Conservation (phyloP, 2,797 vertebrate genomes). For the Gymnothorax reevesii region DNA sequence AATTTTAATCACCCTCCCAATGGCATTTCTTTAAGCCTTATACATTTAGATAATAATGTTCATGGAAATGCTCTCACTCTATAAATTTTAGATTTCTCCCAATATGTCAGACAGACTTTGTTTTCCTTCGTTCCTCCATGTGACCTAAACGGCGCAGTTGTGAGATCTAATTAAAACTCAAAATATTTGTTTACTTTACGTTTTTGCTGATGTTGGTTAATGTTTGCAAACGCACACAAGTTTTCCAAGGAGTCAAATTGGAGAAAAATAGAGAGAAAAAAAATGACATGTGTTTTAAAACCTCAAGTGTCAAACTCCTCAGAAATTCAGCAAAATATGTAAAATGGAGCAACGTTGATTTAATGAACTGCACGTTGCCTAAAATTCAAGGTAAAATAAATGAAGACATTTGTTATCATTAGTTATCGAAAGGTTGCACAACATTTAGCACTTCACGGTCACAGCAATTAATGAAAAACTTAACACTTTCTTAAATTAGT, state of each 20-base stretch:
- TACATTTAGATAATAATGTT: constrained; percentile 91
- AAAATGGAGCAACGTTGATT: background rate
- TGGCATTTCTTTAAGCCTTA: constrained; percentile 79
- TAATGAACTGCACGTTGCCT: background rate
- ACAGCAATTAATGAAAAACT: background rate
- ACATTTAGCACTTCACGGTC: background rate
- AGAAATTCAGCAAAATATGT: background rate
- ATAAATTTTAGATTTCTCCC: constrained; percentile 98
- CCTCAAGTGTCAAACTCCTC: background rate
- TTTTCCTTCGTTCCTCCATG: constrained; percentile 66
- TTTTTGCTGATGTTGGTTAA: background rate
- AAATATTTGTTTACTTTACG: constrained; percentile 62
- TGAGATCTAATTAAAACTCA: constrained; percentile 79
- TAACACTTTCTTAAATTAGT: background rate
- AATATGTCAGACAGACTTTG: constrained; percentile 64
- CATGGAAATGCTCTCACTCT: constrained; percentile 92
- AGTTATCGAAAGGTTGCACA: background rate
- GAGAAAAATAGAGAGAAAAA: background rate
- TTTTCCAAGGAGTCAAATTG: background rate
- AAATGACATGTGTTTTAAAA: background rate
- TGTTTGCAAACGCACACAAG: background rate
- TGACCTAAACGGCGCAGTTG: constrained; percentile 64
- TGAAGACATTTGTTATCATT: background rate
- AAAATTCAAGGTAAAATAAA: background rate
- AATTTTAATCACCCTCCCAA: constrained; percentile 88